Evolutionary conservation across 2,113 vertebrate genomes (phyloP).

Genomic region (Xenopus laevis): DNA sequence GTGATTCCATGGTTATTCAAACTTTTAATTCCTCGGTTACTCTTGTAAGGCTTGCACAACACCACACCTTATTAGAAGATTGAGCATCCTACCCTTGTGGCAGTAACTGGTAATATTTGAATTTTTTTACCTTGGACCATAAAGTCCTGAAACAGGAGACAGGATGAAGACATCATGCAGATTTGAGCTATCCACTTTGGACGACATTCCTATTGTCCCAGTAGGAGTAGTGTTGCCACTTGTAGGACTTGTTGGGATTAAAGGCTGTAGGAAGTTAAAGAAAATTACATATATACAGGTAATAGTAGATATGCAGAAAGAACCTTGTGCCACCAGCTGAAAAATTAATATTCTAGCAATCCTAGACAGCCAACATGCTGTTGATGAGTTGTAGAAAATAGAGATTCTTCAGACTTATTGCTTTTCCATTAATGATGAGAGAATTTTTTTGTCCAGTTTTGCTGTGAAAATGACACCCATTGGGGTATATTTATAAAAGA

Average conservation of each 20-base stretch:
- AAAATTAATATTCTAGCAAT: neutral
- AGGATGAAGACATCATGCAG: slow-evolving; percentile 85
- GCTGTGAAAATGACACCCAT: no score
- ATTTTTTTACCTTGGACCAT: slow-evolving; percentile 73
- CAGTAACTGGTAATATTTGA: neutral
- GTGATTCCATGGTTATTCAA: no score
- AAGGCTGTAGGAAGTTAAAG: slow-evolving; percentile 60
- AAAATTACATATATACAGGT: neutral
- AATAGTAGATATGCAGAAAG: neutral
- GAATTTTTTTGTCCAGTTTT: no score
- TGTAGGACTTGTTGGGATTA: slow-evolving; percentile 72
- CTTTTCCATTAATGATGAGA: no score
- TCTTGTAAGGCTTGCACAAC: no score
- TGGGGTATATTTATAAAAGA: no score
- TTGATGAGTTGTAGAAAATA: no score
- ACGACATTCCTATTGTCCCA: slow-evolving; percentile 75
- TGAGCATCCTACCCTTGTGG: no score
- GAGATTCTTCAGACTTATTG: no score
- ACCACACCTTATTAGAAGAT: no score
- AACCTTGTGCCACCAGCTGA: neutral
- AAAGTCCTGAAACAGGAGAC: slow-evolving; percentile 78
- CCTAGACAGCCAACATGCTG: no score
- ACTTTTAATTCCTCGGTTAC: no score
- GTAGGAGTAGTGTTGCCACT: slow-evolving; percentile 77
- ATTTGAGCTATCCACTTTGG: slow-evolving; percentile 75